Base-by-base conservation (phyloP, 2,113 vertebrate species). In the Panthera uncia region DNA sequence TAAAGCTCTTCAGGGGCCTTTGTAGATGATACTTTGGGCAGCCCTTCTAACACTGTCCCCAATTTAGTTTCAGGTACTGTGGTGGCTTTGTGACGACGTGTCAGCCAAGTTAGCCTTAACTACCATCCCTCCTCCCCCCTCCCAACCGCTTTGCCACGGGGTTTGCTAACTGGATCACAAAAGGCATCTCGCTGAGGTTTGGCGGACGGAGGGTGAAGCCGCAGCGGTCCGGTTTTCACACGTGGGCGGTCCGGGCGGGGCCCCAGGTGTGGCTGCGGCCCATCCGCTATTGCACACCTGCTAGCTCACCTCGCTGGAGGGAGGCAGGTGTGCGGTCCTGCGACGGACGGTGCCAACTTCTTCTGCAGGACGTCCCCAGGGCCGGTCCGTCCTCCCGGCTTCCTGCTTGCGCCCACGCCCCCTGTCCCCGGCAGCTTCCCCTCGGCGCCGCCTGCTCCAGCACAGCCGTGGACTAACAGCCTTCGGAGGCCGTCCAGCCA, bases 301-400 rank as follows among this genome's bases (percentile, higher is more conserved):
- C 45, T 3, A 14, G 23, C 76, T 38, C 31, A 36, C 10, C 48
- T 80, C 45, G 2, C 7, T 1, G 33, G 38, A 0, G 25, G 65
- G 25, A 3, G 38, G 41, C 65, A 8, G 33, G 38, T 1, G 33
- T 2, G 27, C 27, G 16, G 45, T 4, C 41, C 29, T 31, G 45
- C 7, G 45, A 55, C 3, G 33, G 4, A 3, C 3, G 5, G 41
- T 0, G 41, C 23, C 85, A 7, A 1, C n/a, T 7, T 33, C 83
- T 21, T 29, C 52, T 13, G 38, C 71, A 41, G 71, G 71, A 25
- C 36, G 21, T 3, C n/a, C 19, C 3, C 36, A 27, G 11, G 25
- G 7, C 14, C 25, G 15, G 73, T 1, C 3, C 27, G 0, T 3
- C 12, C 29, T 3, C 2, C 13, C 0, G 2, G 29, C n/a, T 0